Percentiles rank a stretch among this genome's conserved stretches.
These are phyloP conservation scores for Alviniconcha marisindica DNA, from an alignment of 1,140 invertebrate species.

Conservation along the genomic window DNA sequence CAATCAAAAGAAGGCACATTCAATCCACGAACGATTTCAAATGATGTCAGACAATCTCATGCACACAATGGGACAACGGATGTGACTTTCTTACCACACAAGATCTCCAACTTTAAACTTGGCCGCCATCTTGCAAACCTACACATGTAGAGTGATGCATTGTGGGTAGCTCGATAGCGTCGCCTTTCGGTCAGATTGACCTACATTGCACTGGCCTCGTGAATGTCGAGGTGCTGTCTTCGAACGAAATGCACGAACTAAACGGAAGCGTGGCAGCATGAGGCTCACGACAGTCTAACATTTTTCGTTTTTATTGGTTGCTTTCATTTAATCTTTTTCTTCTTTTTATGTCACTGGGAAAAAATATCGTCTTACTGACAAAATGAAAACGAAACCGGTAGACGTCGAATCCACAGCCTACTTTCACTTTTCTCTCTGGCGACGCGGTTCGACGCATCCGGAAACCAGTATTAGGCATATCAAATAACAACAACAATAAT, in stretches of 20 bases:
- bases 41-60: constrained; percentile 40
- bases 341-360: neutral
- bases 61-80: constrained; percentile 24
- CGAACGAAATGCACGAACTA: neutral
- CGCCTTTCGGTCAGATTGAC: neutral
- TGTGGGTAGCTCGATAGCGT: constrained; percentile 52
- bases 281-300: neutral
- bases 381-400: no score
- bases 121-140: constrained; percentile 78
- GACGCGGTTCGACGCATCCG: no score
- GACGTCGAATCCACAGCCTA: no score
- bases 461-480: no score
- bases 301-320: neutral
- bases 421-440: no score
- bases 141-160: constrained; percentile 53
- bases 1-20: constrained; percentile 69
- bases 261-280: neutral
- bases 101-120: constrained; percentile 84
- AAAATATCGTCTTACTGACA: no score
- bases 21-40: neutral
- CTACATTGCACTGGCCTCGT: neutral
- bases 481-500: no score
- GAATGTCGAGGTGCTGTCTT: neutral
- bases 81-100: constrained; percentile 82
- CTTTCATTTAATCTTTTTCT: neutral